Evolutionary conservation across 1,140 invertebrate genomes (phyloP).

Genomic region (Wasmannia auropunctata): DNA sequence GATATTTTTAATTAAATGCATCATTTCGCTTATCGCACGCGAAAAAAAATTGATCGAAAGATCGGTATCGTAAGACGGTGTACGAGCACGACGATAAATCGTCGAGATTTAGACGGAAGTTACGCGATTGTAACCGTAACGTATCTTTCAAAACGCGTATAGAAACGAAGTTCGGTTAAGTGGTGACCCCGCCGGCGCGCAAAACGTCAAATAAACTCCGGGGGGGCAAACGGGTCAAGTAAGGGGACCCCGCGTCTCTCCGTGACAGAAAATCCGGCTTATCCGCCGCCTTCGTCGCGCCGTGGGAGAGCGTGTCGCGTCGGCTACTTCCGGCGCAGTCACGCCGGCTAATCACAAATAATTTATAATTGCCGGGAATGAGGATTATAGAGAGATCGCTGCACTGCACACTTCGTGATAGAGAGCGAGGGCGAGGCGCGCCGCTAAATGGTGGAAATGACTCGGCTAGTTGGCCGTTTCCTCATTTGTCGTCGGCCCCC

Average conservation of each 20-base stretch:
- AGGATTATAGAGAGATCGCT: constrained; percentile 62
- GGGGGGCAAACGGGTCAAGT: constrained; percentile 9
- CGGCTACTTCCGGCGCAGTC: constrained; percentile 49
- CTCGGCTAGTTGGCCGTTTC: constrained; percentile 82
- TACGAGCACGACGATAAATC: background rate
- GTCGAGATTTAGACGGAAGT: background rate
- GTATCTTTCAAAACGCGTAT: constrained; percentile 8
- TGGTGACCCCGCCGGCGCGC: constrained; percentile 2
- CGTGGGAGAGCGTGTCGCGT: constrained; percentile 32
- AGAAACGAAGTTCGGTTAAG: constrained; percentile 44
- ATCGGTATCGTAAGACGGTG: background rate
- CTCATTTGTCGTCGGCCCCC: constrained; percentile 79
- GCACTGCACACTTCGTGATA: constrained; percentile 42
- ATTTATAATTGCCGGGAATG: constrained; percentile 73
- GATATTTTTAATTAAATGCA: background rate
- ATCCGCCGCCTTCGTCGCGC: background rate
- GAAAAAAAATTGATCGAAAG: background rate
- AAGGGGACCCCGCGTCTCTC: background rate
- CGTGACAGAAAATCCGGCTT: constrained; percentile 49
- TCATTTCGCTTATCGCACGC: background rate
- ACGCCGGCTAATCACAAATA: constrained; percentile 61
- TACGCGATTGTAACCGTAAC: background rate
- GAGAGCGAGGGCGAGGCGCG: constrained; percentile 65
- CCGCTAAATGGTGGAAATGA: constrained; percentile 78
- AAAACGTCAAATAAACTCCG: background rate